Conservation (phyloP, 1,140 invertebrate genomes). For the Diploscapter pachys region DNA sequence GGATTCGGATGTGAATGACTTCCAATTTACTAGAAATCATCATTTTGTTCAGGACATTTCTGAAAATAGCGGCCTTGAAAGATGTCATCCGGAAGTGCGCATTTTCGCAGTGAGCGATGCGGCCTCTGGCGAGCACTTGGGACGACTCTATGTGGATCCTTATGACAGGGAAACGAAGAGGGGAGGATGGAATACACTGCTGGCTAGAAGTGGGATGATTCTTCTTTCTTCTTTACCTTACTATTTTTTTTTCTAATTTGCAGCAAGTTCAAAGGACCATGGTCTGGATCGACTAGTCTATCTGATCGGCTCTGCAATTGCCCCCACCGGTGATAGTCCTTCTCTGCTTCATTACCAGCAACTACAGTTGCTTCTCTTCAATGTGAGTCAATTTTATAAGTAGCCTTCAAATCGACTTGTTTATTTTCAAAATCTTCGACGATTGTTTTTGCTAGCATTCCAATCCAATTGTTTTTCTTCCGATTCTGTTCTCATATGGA, state of each 20-base stretch:
- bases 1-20: too few species aligned
- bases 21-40: background rate
- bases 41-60: conserved; percentile 43
- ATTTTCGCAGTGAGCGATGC: conserved; percentile 51
- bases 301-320: conserved; percentile 50
- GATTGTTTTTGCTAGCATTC: too few species aligned
- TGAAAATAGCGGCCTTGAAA: conserved; percentile 41
- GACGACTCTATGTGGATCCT: conserved; percentile 53
- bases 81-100: conserved; percentile 48
- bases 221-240: background rate
- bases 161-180: conserved; percentile 48
- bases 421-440: too few species aligned
- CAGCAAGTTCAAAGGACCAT: conserved; percentile 45
- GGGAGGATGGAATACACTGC: conserved; percentile 44
- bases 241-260: conserved; percentile 23
- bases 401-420: background rate
- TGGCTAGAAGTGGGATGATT: conserved; percentile 46
- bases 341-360: conserved; percentile 51
- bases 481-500: too few species aligned
- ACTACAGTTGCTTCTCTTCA: conserved; percentile 45
- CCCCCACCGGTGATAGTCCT: conserved; percentile 34
- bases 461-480: too few species aligned
- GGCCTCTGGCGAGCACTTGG: conserved; percentile 50
- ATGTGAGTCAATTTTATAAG: conserved; percentile 36
- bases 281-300: conserved; percentile 55